phyloP scores from a whole-genome alignment of 1,140 invertebrate species.

The Drosophila malerkotliana region DNA sequence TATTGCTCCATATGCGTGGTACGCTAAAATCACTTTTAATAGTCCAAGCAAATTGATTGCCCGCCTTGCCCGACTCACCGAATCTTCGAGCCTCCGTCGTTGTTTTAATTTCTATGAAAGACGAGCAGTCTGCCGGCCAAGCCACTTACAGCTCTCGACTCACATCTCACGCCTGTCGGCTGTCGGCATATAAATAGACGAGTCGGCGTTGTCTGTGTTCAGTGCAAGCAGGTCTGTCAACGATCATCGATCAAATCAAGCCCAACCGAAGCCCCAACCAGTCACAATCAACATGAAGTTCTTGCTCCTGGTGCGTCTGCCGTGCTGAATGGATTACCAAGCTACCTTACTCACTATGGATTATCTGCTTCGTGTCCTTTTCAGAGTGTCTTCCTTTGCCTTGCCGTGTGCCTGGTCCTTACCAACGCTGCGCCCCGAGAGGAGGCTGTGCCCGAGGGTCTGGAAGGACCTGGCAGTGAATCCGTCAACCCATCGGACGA shows the following conservation, averaged over 20 bases:
- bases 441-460: constrained; percentile 74
- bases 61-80: constrained; percentile 30
- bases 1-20: constrained; percentile 63
- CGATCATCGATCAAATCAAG: constrained; percentile 59
- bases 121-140: constrained; percentile 44
- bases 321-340: neutral
- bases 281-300: constrained; percentile 69
- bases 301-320: constrained; percentile 68
- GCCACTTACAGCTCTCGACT: neutral
- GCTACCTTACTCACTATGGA: constrained; percentile 31
- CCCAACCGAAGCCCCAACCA: constrained; percentile 10
- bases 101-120: constrained; percentile 75
- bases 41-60: constrained; percentile 76
- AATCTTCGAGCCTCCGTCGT: constrained; percentile 36
- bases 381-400: constrained; percentile 70
- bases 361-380: constrained; percentile 23
- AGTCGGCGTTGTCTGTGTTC: constrained; percentile 51
- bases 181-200: constrained; percentile 69
- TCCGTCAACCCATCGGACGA: constrained; percentile 66
- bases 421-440: constrained; percentile 73
- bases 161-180: constrained; percentile 18
- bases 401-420: constrained; percentile 60
- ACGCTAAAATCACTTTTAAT: constrained; percentile 78
- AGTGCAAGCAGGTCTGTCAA: constrained; percentile 67
- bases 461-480: constrained; percentile 71